Conservation (phyloP, 2,888 invertebrate species). For the Leuctra nigra region DNA sequence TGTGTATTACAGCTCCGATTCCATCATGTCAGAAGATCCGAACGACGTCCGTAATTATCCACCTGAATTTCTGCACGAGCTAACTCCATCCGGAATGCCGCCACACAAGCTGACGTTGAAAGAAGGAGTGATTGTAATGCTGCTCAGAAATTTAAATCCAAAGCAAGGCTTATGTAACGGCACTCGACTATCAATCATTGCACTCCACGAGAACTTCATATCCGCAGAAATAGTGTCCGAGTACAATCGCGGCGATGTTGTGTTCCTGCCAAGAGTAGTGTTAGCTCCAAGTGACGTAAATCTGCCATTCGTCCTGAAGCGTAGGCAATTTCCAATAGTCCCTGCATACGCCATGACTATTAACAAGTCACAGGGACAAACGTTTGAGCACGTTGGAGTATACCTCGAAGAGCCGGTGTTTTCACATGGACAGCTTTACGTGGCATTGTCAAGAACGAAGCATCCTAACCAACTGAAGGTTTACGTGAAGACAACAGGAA, state of each 20-base stretch:
- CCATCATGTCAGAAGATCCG: not conserved
- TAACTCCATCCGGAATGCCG: conserved; percentile 27
- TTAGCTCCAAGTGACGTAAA: not conserved
- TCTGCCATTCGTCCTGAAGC: not conserved
- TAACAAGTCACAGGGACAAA: conserved; percentile 2
- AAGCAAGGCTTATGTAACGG: conserved; percentile 30
- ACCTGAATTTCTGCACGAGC: not conserved
- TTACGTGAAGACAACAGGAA: not conserved
- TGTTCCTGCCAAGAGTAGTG: not conserved
- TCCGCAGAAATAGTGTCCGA: not conserved
- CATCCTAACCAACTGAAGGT: not conserved
- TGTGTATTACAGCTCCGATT: not conserved
- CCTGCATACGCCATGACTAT: not conserved
- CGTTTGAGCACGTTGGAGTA: not conserved
- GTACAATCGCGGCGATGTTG: not conserved
- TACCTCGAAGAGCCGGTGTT: not conserved
- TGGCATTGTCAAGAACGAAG: not conserved
- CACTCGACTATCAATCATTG: conserved; percentile 21
- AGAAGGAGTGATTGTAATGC: conserved; percentile 29
- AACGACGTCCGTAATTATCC: not conserved
- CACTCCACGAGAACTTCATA: not conserved
- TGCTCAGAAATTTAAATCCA: conserved; percentile 29
- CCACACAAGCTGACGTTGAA: conserved; percentile 30
- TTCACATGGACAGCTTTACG: not conserved
- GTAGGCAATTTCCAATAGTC: conserved; percentile 1